Evolutionary conservation across 2,113 vertebrate species (phyloP), one percentile per base, ranked within the genome.

Genomic region (Abramis brama): DNA sequence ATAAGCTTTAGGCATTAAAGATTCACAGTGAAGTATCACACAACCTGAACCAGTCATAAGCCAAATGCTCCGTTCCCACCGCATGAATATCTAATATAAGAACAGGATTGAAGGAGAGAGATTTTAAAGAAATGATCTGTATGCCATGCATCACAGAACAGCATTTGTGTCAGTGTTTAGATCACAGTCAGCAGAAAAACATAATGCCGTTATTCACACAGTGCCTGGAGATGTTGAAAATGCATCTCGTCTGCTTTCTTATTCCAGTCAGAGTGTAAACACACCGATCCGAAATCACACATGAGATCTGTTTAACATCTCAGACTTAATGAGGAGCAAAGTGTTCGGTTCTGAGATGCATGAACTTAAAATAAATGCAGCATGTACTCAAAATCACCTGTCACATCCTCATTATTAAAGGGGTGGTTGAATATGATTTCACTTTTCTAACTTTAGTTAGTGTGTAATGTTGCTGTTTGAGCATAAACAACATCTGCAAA

Each of bases 111-210:
- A 39, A 43, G 36, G 71, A 45, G 71, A 45, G 71, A 74, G 39
- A 45, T 74, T 74, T 74, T 12, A 45, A 74, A 45, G 21, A 45
- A 74, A 43, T 74, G 43, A 45, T 45, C 71, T 45, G 21, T 73
- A 45, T 45, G 39, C 21, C 70, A 21, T 73, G 70, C 5, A 11
- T 21, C 39, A 36, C 36, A 4, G 23, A 5, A 45, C 71, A 74
- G 71, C n/a, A 73, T 74, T 45, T 45, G 71, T 45, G 39, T 73
- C 71, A 25, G 71, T 74, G 71, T 74, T 74, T 74, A 74, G 71
- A 74, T 74, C 45, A 74, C 71, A 74, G 71, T 74, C 71, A 45
- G 71, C 71, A 74, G 39, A 45, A 74, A 74, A 45, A 25, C 39
- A 74, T 74, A 74, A 45, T 74, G 71, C 23, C 23, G 2, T 74